These are phyloP conservation scores for Cheilosia soror DNA, from an alignment of 2,888 invertebrate genomes.

Conservation along the genomic window DNA sequence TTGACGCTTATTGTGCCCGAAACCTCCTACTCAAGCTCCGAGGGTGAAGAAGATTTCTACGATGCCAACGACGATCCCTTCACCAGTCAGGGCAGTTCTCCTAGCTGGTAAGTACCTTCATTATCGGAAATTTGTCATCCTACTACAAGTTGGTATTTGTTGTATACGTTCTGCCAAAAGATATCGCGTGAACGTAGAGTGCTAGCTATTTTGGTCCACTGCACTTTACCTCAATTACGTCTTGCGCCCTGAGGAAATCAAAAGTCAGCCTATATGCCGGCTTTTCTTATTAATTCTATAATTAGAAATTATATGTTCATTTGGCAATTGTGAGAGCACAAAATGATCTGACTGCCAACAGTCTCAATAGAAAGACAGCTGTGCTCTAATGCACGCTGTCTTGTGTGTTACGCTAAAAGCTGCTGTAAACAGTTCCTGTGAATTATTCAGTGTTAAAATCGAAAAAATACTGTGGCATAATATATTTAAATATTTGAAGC, in stretches of 20 bases:
- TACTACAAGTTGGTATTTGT: not conserved
- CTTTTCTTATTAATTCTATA: constrained; percentile 42
- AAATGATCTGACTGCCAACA: constrained; percentile 29
- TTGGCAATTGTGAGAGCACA: constrained; percentile 24
- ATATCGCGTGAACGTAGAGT: constrained; percentile 31
- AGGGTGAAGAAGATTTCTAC: constrained; percentile 97
- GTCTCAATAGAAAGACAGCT: constrained; percentile 38
- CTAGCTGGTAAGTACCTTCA: constrained; percentile 82
- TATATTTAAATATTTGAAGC: not conserved
- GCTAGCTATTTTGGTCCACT: constrained; percentile 47
- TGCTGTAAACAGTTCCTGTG: constrained; percentile 4
- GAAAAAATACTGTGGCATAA: not conserved
- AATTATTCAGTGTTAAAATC: constrained; percentile 15
- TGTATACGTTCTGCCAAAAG: constrained; percentile 32
- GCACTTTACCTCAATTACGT: constrained; percentile 50
- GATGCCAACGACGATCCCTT: constrained; percentile 93
- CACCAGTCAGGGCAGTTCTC: constrained; percentile 83
- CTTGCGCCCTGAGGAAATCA: constrained; percentile 28
- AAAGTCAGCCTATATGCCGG: constrained; percentile 36
- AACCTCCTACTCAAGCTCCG: constrained; percentile 98
- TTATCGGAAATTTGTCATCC: not conserved
- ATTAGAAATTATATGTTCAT: constrained; percentile 52
- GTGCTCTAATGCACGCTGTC: constrained; percentile 37
- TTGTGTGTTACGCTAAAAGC: not conserved
- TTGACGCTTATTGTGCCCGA: constrained; percentile 89